Percentiles rank a stretch among this genome's conserved stretches.
Conservation (phyloP, 2,797 vertebrate genomes). For the Coranthus polyacanthus region DNA sequence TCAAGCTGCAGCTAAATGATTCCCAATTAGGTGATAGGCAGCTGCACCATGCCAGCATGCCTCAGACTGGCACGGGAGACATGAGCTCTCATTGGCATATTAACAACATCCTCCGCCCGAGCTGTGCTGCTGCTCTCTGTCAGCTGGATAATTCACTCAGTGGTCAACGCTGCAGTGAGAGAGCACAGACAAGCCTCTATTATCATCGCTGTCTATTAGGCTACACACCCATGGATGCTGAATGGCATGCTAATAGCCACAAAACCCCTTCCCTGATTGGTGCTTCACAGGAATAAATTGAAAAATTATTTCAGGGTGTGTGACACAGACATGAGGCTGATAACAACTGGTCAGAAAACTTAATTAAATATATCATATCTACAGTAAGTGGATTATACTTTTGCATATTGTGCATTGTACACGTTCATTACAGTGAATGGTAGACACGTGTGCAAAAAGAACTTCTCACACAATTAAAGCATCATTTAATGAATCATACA, state of each 20-base stretch:
- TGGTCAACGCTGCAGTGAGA: slow-evolving; percentile 65
- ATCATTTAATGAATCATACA: slow-evolving; percentile 42
- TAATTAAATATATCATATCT: slow-evolving; percentile 32
- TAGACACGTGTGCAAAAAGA: neutral
- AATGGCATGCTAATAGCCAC: slow-evolving; percentile 70
- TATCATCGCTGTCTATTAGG: slow-evolving; percentile 75
- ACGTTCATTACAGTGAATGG: slow-evolving; percentile 10
- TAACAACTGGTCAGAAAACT: slow-evolving; percentile 32
- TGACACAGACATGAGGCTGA: slow-evolving; percentile 27
- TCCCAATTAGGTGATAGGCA: slow-evolving; percentile 74
- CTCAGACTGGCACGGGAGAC: slow-evolving; percentile 64
- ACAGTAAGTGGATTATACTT: slow-evolving; percentile 1
- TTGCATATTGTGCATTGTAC: neutral
- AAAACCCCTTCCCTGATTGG: slow-evolving; percentile 40
- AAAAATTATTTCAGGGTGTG: slow-evolving; percentile 43
- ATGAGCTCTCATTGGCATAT: slow-evolving; percentile 77
- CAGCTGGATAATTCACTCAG: slow-evolving; percentile 82
- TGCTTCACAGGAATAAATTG: slow-evolving; percentile 47
- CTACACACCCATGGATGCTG: slow-evolving; percentile 61
- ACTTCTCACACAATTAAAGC: slow-evolving; percentile 4
- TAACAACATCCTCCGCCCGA: slow-evolving; percentile 75
- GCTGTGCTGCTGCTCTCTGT: slow-evolving; percentile 76
- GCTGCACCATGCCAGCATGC: slow-evolving; percentile 68
- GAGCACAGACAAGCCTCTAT: slow-evolving; percentile 79
- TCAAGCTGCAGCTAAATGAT: slow-evolving; percentile 75